Evolutionary conservation across 2,797 vertebrate species (phyloP), one percentile per base, ranked within the genome.

Genomic region (Aeoliscus strigatus): DNA sequence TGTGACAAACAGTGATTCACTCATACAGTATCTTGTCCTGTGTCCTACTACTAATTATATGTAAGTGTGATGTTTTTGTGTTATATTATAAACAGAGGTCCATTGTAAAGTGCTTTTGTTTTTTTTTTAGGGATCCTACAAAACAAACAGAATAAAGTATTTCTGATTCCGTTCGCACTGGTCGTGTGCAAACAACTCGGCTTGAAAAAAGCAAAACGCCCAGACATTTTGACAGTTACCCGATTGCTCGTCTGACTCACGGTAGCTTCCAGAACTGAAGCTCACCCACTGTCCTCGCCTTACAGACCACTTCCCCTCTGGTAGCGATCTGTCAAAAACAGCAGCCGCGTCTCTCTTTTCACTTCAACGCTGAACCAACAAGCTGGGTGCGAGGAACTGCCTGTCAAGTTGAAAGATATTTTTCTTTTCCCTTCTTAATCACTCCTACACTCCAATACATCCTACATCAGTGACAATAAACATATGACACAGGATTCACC

Each of bases 261-360:
- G 14, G 40, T 44, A 43, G 44, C 66, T 51, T 60, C 65, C 60
- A 67, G 74, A 81, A 60, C 43, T 14, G 48, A 58, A 52, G 48
- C 55, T 62, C 45, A 42, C 58, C 71, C 53, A 54, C 65, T 57
- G 61, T 35, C 51, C 57, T 70, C 59, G 71, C 58, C 62, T 58
- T 56, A 3, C 55, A 67, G 64, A 75, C 63, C 66, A 61, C 66
- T 62, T 67, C 59, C 70, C 6, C 65, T 47, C 52, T 40, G 42
- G 57, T 59, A 48, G 65, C 39, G 11, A 37, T 71, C 77, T 78
- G 80, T 79, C 70, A 83, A 72, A 82, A 79, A 80, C 78, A 77
- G 49, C 57, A 74, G 68, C 60, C 66, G 62, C 8, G 47, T 70
- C 59, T 78, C 76, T 81, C 60, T 75, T 77, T 74, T 66, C 51